phyloP scores from a whole-genome alignment of 2,797 vertebrate genomes.

The Sebastes steindachneri region DNA sequence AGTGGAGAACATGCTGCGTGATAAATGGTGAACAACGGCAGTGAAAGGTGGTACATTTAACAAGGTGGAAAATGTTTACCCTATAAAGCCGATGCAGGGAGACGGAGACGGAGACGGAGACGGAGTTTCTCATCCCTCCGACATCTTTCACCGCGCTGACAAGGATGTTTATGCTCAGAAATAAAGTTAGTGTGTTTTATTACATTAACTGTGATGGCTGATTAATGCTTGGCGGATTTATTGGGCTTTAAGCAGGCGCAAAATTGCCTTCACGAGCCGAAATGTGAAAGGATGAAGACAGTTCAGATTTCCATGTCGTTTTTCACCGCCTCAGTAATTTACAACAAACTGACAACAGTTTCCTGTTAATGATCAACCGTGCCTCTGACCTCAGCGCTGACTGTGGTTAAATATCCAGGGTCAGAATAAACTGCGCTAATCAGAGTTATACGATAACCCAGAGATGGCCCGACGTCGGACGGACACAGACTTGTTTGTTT shows the following conservation, averaged over 20 bases:
- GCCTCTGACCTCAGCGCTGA: slow-evolving; percentile 9
- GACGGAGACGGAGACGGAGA: not conserved
- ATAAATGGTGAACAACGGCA: slow-evolving; percentile 51
- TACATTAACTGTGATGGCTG: not conserved
- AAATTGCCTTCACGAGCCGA: not conserved
- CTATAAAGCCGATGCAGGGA: slow-evolving; percentile 16
- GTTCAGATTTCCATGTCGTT: slow-evolving; percentile 4
- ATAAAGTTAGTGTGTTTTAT: slow-evolving; percentile 11
- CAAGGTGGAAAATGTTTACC: slow-evolving; percentile 68
- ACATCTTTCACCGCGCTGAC: not conserved
- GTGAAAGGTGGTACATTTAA: slow-evolving; percentile 50
- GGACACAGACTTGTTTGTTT: not conserved
- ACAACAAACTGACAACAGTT: slow-evolving; percentile 21
- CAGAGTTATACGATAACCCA: slow-evolving; percentile 1
- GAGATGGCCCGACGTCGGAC: not conserved
- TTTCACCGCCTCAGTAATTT: slow-evolving; percentile 17
- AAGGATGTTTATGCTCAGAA: slow-evolving; percentile 6
- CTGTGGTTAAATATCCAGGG: slow-evolving; percentile 40
- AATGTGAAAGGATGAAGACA: not conserved
- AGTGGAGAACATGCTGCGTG: slow-evolving; percentile 28
- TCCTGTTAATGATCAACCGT: slow-evolving; percentile 55
- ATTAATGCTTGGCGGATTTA: slow-evolving; percentile 5
- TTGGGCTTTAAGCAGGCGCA: slow-evolving; percentile 9
- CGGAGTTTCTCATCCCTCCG: not conserved
- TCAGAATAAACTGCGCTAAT: slow-evolving; percentile 12